Evolutionary conservation across 2,113 vertebrate genomes (phyloP), one percentile per base, ranked within the genome.

Genomic region (Macquaria australasica): DNA sequence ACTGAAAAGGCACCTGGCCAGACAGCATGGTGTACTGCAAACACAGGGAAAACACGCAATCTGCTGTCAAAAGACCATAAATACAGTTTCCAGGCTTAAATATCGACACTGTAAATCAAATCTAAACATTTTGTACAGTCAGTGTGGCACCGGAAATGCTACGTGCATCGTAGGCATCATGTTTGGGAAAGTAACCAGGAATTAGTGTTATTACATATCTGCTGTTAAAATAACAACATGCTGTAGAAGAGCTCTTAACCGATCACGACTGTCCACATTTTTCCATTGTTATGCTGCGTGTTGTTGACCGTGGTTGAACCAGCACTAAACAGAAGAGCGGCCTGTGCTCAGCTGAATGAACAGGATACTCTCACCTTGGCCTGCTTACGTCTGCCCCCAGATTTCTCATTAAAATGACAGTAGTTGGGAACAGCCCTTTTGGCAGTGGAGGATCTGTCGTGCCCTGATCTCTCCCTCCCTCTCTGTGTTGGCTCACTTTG

Each of bases 1-100:
- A 98, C 66, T 99, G 98, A 93, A 99, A 99, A 5, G 98, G 98
- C 67, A 99, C 98, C 92, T 99, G 98, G 70, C 98, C 98, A 3
- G 98, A 99, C 25, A 99, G 94, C 98, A 99, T 99, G 8, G 98
- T 99, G 93, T 99, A 99, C 98, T 99, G 91, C 21, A 73, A 86
- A 83, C 63, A 93, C 88, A 91, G 72, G 14, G 9, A 16, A 10
- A 79, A 20, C 23, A 68, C 20, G 25, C 60, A 25, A 50, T 20
- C 56, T 16, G 77, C 23, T 43, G 16, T 64, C 12, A 82, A 23
- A 50, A 8, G 67, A 39, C 23, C 41, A 31, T 4, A 8, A 45
- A 48, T 6, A 31, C 6, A n/a, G 28, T 21, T 31, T 59, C 21
- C 14, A 14, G 12, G 48, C 7, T 56, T 72, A 60, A 62, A 62